phyloP scores from a whole-genome alignment of 2,113 vertebrate genomes.

The Suncus etruscus region DNA sequence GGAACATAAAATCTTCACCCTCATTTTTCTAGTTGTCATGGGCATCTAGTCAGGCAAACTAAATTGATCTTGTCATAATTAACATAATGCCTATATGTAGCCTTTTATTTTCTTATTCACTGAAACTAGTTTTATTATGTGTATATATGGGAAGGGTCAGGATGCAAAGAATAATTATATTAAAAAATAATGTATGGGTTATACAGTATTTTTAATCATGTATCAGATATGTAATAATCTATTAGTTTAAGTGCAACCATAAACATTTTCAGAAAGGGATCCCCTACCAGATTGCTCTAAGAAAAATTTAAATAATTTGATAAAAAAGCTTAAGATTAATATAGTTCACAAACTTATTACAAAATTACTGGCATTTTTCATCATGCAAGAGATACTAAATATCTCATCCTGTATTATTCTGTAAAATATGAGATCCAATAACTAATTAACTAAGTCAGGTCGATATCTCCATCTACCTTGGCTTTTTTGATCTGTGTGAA shows the following conservation, averaged over 20 bases:
- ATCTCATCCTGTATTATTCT: not conserved
- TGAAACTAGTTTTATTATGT: not conserved
- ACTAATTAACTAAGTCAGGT: not conserved
- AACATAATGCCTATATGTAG: not conserved
- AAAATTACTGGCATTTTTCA: not conserved
- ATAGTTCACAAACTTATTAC: not conserved
- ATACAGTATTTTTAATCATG: not conserved
- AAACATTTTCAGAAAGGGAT: not conserved
- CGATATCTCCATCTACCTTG: too few species aligned
- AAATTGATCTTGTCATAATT: not conserved
- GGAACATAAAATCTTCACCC: not conserved
- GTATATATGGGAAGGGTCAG: not conserved
- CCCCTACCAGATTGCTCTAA: not conserved
- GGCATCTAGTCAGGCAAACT: not conserved
- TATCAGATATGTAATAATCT: not conserved
- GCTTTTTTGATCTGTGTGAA: not conserved
- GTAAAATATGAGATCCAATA: not conserved
- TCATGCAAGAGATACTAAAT: not conserved
- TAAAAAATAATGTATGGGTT: not conserved
- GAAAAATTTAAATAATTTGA: not conserved
- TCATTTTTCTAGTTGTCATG: not conserved
- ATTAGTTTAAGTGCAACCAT: not conserved
- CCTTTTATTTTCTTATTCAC: not conserved
- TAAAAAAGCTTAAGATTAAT: not conserved
- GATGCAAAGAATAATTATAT: not conserved